Percentiles rank a stretch among this genome's conserved stretches.
Conservation (phyloP, 2,797 vertebrate species). For the Coluber constrictor region DNA sequence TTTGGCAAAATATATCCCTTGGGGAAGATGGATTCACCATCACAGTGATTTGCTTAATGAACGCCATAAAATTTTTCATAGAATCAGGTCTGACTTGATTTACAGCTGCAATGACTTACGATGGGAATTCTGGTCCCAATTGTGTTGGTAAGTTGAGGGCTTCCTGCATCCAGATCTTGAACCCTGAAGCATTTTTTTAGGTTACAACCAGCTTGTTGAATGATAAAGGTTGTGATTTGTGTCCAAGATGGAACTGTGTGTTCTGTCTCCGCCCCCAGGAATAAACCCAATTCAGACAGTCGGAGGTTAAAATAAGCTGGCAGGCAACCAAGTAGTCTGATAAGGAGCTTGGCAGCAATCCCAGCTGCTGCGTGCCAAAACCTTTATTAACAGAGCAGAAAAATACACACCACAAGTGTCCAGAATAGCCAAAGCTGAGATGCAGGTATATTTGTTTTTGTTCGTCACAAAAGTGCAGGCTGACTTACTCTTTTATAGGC, state of each 20-base stretch:
- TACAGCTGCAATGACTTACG: neutral
- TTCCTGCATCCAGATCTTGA: neutral
- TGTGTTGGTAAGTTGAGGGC: neutral
- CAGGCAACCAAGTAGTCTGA: no score
- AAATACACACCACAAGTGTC: no score
- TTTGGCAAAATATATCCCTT: neutral
- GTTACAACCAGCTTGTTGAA: neutral
- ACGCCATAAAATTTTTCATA: neutral
- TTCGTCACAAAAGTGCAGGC: no score
- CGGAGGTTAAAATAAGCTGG: no score
- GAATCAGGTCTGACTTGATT: neutral
- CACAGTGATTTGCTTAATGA: neutral
- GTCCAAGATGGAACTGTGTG: neutral
- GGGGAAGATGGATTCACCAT: neutral
- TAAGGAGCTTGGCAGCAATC: no score
- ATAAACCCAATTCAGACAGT: no score
- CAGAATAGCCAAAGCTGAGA: no score
- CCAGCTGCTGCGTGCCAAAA: no score
- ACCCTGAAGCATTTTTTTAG: neutral
- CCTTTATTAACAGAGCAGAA: no score
- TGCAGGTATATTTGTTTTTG: no score
- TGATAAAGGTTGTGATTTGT: neutral
- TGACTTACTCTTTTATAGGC: no score
- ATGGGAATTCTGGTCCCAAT: neutral
- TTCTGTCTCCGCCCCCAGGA: no score